Percentiles rank a stretch among this genome's conserved stretches.
These are phyloP conservation scores for Pogonocherus hispidulus DNA, from an alignment of 2,888 invertebrate species.

Conservation along the genomic window DNA sequence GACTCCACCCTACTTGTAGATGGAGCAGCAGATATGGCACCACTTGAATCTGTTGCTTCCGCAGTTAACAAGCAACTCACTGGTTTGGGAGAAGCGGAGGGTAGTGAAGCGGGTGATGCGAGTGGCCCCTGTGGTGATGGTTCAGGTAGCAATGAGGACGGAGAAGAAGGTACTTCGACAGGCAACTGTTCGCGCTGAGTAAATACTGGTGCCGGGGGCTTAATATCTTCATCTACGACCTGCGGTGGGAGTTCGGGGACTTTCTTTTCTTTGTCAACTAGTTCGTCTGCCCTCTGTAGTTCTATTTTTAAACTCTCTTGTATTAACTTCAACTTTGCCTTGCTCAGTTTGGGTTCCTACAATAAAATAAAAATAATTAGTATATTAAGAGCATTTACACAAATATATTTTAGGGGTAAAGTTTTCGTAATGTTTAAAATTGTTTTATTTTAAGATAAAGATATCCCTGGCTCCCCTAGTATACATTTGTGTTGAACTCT, in stretches of 20 bases:
- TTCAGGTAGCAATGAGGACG: neutral
- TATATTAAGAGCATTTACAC: conserved; percentile 59
- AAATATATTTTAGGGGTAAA: conserved; percentile 53
- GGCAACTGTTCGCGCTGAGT: neutral
- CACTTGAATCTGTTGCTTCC: neutral
- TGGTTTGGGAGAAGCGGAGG: conserved; percentile 28
- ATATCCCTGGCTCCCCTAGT: conserved; percentile 41
- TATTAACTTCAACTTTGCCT: conserved; percentile 56
- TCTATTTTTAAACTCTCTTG: conserved; percentile 40
- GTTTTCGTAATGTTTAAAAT: conserved; percentile 22
- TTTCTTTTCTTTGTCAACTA: neutral
- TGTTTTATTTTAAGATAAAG: too few relatives aligned
- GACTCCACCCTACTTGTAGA: conserved; percentile 39
- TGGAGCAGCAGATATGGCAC: neutral
- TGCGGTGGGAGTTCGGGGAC: neutral
- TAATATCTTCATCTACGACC: conserved; percentile 9
- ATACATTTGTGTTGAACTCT: conserved; percentile 59
- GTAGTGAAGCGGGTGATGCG: conserved; percentile 16
- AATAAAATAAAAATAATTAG: conserved; percentile 48
- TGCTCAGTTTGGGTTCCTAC: conserved; percentile 58
- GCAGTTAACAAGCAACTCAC: conserved; percentile 14
- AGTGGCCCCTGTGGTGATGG: conserved; percentile 4
- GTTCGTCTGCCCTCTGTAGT: conserved; percentile 12
- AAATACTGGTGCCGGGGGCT: neutral
- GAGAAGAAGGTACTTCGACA: conserved; percentile 2